Percentiles rank a stretch among this genome's conserved stretches.
phyloP scores from a whole-genome alignment of 2,888 invertebrate genomes.

The Drosophila mettleri region DNA sequence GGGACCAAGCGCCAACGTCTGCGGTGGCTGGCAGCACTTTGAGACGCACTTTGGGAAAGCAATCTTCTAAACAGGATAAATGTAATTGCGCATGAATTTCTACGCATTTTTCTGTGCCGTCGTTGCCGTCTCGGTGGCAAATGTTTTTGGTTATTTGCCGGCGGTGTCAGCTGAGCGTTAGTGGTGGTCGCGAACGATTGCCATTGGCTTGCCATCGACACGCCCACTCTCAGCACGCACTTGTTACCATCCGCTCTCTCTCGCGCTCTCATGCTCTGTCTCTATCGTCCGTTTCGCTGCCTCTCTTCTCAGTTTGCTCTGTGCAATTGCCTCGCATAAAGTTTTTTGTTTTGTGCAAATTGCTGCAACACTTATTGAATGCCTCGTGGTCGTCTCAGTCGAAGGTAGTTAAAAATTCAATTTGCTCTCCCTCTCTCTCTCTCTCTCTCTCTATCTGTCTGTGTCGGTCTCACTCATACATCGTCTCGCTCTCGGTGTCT shows the following conservation, averaged over 20 bases:
- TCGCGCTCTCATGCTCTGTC: not conserved
- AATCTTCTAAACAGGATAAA: slow-evolving; percentile 85
- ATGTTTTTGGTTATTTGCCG: slow-evolving; percentile 67
- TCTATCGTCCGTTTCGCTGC: slow-evolving; percentile 14
- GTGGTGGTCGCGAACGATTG: slow-evolving; percentile 31
- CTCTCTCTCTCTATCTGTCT: slow-evolving; percentile 5
- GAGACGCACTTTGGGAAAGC: slow-evolving; percentile 81
- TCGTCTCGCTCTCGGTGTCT: slow-evolving; percentile 49
- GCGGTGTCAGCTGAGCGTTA: slow-evolving; percentile 56
- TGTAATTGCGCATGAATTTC: slow-evolving; percentile 85
- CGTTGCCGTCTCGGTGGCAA: slow-evolving; percentile 47
- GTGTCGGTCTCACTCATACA: slow-evolving; percentile 6
- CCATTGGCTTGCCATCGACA: slow-evolving; percentile 65
- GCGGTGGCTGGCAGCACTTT: slow-evolving; percentile 72
- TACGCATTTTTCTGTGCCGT: slow-evolving; percentile 82
- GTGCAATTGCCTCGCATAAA: slow-evolving; percentile 72
- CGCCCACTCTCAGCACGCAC: slow-evolving; percentile 51
- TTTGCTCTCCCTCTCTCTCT: slow-evolving; percentile 42
- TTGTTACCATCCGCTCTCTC: not conserved
- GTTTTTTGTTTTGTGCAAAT: slow-evolving; percentile 79
- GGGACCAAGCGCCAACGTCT: slow-evolving; percentile 26
- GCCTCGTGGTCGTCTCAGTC: slow-evolving; percentile 79
- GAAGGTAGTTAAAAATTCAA: slow-evolving; percentile 82
- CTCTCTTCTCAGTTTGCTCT: slow-evolving; percentile 31
- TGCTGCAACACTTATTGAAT: slow-evolving; percentile 82